phyloP scores from a whole-genome alignment of 2,113 vertebrate species.

The Halichoerus grypus region DNA sequence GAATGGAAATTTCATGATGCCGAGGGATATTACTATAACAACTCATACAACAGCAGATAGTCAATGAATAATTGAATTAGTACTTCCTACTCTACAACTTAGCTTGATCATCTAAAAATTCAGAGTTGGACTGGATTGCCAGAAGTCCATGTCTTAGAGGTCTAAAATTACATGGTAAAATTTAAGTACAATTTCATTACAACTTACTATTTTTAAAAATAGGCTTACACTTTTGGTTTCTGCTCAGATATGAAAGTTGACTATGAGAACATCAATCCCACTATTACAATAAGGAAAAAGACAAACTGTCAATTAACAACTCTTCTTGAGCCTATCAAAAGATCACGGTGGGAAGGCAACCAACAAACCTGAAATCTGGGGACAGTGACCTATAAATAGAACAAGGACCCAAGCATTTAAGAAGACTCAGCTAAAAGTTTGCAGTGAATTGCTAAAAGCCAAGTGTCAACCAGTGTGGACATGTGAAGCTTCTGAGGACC shows the following conservation, averaged over 20 bases:
- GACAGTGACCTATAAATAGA: not conserved
- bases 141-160: not conserved
- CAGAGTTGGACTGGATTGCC: not conserved
- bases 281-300: not conserved
- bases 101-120: not conserved
- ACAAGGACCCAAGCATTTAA: not conserved
- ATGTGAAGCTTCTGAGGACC: not conserved
- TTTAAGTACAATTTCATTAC: not conserved
- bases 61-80: not conserved
- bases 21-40: not conserved
- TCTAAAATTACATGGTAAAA: conserved; percentile 15
- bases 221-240: not conserved
- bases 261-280: not conserved
- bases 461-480: not conserved
- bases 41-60: not conserved
- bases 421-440: not conserved
- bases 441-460: not conserved
- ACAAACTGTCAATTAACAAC: not conserved
- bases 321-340: not conserved
- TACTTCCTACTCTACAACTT: not conserved
- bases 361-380: not conserved
- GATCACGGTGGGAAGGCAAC: not conserved
- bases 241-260: not conserved
- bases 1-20: not conserved
- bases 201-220: not conserved